Evolutionary conservation across 2,888 invertebrate genomes (phyloP).

Genomic region (Arenicola marina): DNA sequence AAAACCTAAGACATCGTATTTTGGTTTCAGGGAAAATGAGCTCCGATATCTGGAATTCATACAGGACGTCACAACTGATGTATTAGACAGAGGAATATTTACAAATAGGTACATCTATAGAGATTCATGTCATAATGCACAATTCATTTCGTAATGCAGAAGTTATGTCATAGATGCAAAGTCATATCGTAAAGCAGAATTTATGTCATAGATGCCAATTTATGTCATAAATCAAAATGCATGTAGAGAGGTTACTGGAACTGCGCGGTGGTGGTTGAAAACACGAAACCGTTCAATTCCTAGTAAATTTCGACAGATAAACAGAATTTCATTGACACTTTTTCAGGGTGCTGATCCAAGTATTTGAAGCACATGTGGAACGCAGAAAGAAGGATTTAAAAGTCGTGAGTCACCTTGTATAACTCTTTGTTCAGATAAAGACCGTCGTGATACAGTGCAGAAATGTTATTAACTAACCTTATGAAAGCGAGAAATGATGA

Average conservation of each 20-base stretch:
- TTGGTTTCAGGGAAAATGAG: conserved; percentile 51
- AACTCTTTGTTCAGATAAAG: too few relatives aligned
- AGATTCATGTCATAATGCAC: neutral
- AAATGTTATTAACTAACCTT: too few relatives aligned
- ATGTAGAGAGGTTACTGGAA: neutral
- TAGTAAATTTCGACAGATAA: too few relatives aligned
- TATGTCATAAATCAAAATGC: neutral
- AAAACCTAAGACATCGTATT: conserved; percentile 4
- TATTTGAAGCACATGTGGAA: conserved; percentile 55
- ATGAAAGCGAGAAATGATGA: too few relatives aligned
- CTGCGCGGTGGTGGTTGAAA: neutral
- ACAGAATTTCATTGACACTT: conserved; percentile 2
- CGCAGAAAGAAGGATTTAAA: conserved; percentile 49
- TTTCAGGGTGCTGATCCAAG: conserved; percentile 49
- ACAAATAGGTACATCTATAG: conserved; percentile 49
- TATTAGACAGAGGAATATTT: conserved; percentile 56
- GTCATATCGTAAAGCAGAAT: neutral
- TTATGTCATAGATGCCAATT: too few relatives aligned
- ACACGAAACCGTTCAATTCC: neutral
- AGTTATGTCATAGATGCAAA: neutral
- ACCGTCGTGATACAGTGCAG: too few relatives aligned
- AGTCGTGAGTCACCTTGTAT: conserved; percentile 49
- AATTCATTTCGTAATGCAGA: too few relatives aligned
- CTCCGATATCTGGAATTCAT: conserved; percentile 56
- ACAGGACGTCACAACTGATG: conserved; percentile 56